Base-by-base conservation (phyloP, 1,140 invertebrate genomes). In the Drosophila ironensis region DNA sequence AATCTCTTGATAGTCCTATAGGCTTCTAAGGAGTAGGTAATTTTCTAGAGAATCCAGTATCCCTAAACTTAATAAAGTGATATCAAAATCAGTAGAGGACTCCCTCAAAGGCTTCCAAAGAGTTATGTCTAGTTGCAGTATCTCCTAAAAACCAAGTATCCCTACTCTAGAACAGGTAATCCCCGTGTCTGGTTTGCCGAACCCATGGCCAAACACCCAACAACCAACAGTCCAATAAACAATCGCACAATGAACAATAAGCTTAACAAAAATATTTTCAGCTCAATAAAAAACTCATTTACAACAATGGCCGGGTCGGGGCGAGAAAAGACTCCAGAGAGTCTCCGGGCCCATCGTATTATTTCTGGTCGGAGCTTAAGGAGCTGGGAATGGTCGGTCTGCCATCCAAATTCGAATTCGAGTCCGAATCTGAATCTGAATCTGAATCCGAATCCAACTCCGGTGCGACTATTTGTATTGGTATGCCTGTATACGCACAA, bases 231-330 rank as follows among this genome's bases (percentile, higher is more conserved):
- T 20, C 67, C 46, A 63, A 81, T 82, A 82, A 82, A 82, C 78
- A 82, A 78, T 68, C 66, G 57, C 35, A 33, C 67, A 70, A 70
- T 54, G 51, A 64, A 82, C 78, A 82, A 82, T 78, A 71, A 73
- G 73, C 47, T 76, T 73, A 84, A 78, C 57, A 66, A 64, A 64
- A 82, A 73, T 82, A 84, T 72, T 60, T 76, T 60, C 57, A 73
- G 68, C 53, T 73, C 63, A 63, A 82, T 78, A 84, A 84, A 82
- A 82, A 84, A 52, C 63, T 57, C 73, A 82, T 84, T 84, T 84
- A 70, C 78, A 57, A 82, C 50, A 72, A 47, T 46, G 44, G 48
- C 22, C 9, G 12, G 11, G 5, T 11, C 16, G 4, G 3, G 40
- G 22, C 19, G 11, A 30, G 46, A 17, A 8, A 6, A 9, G n/a